Percentiles rank a stretch among this genome's conserved stretches.
These are phyloP conservation scores for Sebastes steindachneri DNA, from an alignment of 2,797 vertebrate genomes.

Conservation along the genomic window DNA sequence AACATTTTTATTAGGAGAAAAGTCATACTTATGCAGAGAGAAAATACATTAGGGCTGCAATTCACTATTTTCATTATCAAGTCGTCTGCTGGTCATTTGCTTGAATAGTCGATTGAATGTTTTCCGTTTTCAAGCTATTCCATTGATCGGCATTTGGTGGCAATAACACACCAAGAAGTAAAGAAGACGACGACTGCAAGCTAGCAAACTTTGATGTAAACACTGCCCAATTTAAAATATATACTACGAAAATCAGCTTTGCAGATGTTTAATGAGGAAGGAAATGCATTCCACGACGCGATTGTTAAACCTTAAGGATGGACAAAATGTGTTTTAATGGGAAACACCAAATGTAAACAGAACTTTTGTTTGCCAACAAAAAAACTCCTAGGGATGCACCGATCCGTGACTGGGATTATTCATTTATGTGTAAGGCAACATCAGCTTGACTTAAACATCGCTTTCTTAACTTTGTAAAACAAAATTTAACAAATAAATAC, in stretches of 20 bases:
- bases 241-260: not conserved
- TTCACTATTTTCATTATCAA: not conserved
- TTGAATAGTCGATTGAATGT: not conserved
- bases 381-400: not conserved
- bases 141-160: not conserved
- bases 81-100: not conserved
- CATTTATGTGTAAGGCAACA: no score
- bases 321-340: not conserved
- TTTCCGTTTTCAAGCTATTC: not conserved
- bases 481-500: no score
- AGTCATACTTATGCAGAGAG: not conserved
- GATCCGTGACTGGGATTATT: no score
- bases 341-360: not conserved
- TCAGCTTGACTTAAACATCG: no score
- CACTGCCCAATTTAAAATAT: not conserved
- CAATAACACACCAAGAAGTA: not conserved
- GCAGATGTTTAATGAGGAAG: not conserved
- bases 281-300: not conserved
- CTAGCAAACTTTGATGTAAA: not conserved
- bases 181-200: not conserved
- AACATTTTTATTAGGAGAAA: not conserved
- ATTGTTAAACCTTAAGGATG: not conserved
- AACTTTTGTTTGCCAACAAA: not conserved
- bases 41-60: not conserved
- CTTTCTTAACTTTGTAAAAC: no score